Evolutionary conservation across 2,888 invertebrate genomes (phyloP), one percentile per base, ranked within the genome.

Genomic region (Steinernema carpocapsae): DNA sequence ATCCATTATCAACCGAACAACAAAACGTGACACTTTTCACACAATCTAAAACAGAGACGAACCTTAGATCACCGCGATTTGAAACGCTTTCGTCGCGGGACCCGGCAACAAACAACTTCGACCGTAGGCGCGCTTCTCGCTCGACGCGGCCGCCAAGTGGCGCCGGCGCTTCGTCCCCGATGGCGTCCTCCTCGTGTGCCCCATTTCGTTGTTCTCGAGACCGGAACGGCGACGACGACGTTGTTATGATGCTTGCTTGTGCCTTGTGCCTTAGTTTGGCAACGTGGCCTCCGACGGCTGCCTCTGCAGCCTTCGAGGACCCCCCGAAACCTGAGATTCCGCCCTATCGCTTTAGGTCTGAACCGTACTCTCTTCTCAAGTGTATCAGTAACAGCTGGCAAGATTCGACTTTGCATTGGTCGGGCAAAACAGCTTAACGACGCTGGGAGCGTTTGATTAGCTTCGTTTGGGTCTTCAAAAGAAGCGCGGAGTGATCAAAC

Each of bases 1-100:
- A 43, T 14, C 43, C 43, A 43, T 7, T 12, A 43, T 43, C 43
- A 22, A 56, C 56, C 6, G n/a, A 26, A 24, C n/a, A n/a, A n/a
- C n/a, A n/a, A n/a, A n/a, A n/a, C n/a, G n/a, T n/a, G n/a, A n/a
- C n/a, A n/a, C n/a, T n/a, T 26, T 56, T 56, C 56, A 14, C 43
- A 12, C 43, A 43, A 12, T 12, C 22, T 7, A 26, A 56, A 22
- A 26, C 22, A 10, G 7, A 26, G 6, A 56, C 56, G 56, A 56
- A 56, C 56, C 26, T 3, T 56, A 22, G 56, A 56, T 56, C 56
- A 19, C 24, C 22, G 56, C 56, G 26, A 26, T 56, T 56, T 56
- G 56, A 56, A 56, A 56, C 56, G 56, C 56, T 24, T 14, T 56
- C 56, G 56, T 24, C 22, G 56, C 56, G 56, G 26, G 56, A 56